phyloP scores from a whole-genome alignment of 2,113 vertebrate species.

The Muscicapa adusta region DNA sequence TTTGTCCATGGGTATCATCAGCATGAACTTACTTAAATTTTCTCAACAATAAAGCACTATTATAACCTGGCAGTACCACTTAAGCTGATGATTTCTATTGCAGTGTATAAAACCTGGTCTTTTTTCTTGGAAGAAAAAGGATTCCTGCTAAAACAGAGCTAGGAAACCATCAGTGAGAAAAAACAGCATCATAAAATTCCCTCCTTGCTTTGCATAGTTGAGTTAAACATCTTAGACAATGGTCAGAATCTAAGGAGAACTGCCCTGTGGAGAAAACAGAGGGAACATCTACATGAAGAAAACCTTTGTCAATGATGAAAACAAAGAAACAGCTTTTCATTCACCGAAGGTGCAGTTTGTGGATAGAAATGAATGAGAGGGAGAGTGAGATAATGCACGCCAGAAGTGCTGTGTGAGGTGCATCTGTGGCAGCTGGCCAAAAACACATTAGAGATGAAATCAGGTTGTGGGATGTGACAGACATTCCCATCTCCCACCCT shows the following conservation, averaged over 20 bases:
- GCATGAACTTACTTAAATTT: not conserved
- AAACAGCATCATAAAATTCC: fast-evolving
- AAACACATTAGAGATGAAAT: not conserved
- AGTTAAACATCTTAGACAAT: not conserved
- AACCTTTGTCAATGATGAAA: not conserved
- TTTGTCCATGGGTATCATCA: not conserved
- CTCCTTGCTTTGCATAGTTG: fast-evolving
- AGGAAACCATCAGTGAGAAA: not conserved
- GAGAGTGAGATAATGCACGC: not conserved
- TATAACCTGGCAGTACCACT: not conserved
- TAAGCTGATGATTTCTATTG: not conserved
- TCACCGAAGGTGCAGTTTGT: not conserved
- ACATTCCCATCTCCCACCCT: not conserved
- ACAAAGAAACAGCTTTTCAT: not conserved
- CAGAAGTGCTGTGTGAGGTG: not conserved
- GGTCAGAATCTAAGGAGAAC: not conserved
- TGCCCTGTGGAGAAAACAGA: not conserved
- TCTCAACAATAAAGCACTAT: not conserved
- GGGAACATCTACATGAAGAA: not conserved
- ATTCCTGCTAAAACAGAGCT: not conserved
- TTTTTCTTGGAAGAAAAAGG: not conserved
- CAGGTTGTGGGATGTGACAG: not conserved
- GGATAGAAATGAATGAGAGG: not conserved
- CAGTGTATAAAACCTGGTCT: not conserved
- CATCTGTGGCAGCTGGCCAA: not conserved